These are phyloP conservation scores for Eurystomus glaucurus DNA, from an alignment of 2,797 vertebrate species.

Conservation along the genomic window DNA sequence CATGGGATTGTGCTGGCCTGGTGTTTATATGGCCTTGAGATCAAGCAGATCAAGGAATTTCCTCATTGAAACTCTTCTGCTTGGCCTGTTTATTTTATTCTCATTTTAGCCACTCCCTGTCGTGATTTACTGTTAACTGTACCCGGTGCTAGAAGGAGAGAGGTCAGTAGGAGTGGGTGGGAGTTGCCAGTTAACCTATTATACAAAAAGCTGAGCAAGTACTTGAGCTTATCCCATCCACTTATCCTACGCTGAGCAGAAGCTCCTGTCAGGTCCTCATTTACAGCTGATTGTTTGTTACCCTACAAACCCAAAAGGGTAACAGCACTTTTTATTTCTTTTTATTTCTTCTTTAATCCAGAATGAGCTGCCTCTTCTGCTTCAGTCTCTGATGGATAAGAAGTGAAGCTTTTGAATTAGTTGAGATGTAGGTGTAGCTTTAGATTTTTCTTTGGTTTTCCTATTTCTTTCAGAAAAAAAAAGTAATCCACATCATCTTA, in stretches of 20 bases:
- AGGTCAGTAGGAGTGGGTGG: background rate
- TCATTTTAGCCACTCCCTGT: background rate
- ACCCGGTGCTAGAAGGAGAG: background rate
- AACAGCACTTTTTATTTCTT: background rate
- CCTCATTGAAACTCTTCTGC: background rate
- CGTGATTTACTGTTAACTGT: background rate
- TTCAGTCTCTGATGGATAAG: background rate
- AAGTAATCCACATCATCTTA: background rate
- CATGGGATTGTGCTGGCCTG: background rate
- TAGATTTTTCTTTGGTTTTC: background rate
- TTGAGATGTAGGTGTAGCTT: background rate
- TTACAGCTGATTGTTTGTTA: background rate
- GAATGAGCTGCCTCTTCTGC: background rate
- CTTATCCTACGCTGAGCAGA: background rate
- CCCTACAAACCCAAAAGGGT: background rate
- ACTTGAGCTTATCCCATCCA: background rate
- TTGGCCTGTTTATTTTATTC: background rate
- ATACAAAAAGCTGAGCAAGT: slow-evolving; percentile 6
- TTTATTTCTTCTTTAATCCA: background rate
- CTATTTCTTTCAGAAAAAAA: background rate
- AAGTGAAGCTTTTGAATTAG: background rate
- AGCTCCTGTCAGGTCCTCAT: slow-evolving; percentile 2
- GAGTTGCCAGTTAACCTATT: slow-evolving; percentile 15
- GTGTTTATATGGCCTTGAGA: background rate
- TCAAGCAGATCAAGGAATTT: background rate